Evolutionary conservation across 2,113 vertebrate species (phyloP), one percentile per base, ranked within the genome.

Genomic region (Thymallus thymallus): DNA sequence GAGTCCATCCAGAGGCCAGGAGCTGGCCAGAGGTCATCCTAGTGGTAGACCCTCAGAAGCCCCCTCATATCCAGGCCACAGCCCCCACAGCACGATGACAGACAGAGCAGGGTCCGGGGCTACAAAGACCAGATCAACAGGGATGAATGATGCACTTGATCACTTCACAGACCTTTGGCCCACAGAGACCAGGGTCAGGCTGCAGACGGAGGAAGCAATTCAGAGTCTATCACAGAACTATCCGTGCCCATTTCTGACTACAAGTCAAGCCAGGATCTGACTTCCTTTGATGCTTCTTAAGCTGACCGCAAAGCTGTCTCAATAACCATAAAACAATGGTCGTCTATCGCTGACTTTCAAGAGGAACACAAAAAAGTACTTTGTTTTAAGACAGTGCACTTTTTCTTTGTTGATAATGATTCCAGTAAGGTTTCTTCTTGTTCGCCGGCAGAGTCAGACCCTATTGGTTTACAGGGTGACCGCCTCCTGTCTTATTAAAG

Each of bases 401-500:
- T 30, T 9, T 13, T 80, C 80, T 87, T 89, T 86, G 78, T 80
- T 74, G 82, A 73, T 86, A 84, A 88, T 81, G 83, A 81, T 85
- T 89, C 87, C 85, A 88, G 80, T 71, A 70, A 74, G 86, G 85
- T 81, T 90, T 78, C 78, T 60, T 74, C 79, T 63, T 74, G 77
- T 76, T 69, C 45, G 7, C 78, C 71, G 14, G 4, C 46, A 51
- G 46, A 68, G 29, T 71, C 74, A 73, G 75, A 84, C 72, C 78
- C 86, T 80, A 76, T 87, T 86, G 80, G 82, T 45, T 71, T 23
- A 26, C 76, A 71, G 80, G 26, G 74, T 69, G 81, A 78, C 85
- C 81, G 69, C 82, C 83, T 82, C 80, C 82, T 79, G 81, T 78
- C 83, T 77, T 94, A 90, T 92, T 93, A 91, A 91, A 93, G 85